These are phyloP conservation scores for Anguilla rostrata DNA, from an alignment of 2,113 vertebrate species.

Conservation along the genomic window DNA sequence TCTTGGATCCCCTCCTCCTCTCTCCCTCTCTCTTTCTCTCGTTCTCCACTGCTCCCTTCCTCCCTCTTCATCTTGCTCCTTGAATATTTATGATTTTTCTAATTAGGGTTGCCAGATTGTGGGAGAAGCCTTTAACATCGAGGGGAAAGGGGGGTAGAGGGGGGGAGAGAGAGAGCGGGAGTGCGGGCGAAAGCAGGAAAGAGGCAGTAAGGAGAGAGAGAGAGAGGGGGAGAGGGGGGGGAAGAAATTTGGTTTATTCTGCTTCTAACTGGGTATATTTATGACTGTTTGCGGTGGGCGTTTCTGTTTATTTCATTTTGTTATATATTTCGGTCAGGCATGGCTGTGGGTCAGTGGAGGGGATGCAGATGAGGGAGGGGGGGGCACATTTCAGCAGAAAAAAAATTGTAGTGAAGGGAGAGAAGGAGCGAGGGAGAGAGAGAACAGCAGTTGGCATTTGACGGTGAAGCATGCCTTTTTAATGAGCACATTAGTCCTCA, in stretches of 20 bases:
- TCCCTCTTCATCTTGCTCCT: constrained; percentile 48
- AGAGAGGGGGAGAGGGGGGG: constrained; percentile 30
- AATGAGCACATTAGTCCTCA: constrained; percentile 67
- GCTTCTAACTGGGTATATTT: neutral
- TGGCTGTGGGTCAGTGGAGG: constrained; percentile 30
- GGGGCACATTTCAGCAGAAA: constrained; percentile 3
- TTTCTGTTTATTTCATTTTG: constrained; percentile 2
- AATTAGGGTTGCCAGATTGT: constrained; percentile 61
- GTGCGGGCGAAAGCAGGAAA: constrained; percentile 16
- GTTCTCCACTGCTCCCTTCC: constrained; percentile 17
- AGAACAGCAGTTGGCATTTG: constrained; percentile 64
- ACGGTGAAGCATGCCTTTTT: constrained; percentile 70
- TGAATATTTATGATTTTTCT: constrained; percentile 66
- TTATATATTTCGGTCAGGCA: constrained; percentile 5
- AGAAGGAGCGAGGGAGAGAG: constrained; percentile 16
- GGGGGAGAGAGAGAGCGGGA: constrained; percentile 19
- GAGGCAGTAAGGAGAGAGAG: constrained; percentile 39
- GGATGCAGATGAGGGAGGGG: constrained; percentile 35
- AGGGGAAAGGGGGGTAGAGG: constrained; percentile 12
- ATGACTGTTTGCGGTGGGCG: constrained; percentile 11
- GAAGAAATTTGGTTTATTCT: constrained; percentile 33
- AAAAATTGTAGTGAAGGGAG: neutral
- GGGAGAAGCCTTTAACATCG: constrained; percentile 52
- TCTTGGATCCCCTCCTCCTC: constrained; percentile 2
- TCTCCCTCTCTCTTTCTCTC: constrained; percentile 40